These are phyloP conservation scores for Glaucidium brasilianum DNA, from an alignment of 2,113 vertebrate genomes.

Conservation along the genomic window DNA sequence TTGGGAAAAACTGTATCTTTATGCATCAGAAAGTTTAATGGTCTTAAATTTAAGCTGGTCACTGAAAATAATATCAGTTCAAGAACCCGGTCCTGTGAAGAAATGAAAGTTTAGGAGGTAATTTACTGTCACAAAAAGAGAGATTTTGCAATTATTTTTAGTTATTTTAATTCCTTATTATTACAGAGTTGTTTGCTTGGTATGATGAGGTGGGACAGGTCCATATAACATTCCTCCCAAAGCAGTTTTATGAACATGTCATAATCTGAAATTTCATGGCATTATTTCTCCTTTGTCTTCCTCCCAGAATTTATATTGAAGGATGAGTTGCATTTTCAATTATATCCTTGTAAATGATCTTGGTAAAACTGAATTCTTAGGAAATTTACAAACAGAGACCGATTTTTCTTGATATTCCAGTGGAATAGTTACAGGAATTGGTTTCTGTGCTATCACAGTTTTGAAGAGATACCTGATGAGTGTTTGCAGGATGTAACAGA, in stretches of 20 bases:
- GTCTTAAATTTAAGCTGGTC: neutral
- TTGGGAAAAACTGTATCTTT: neutral
- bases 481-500: neutral
- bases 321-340: neutral
- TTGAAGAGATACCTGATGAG: neutral
- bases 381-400: neutral
- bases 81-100: neutral
- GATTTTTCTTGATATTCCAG: neutral
- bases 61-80: neutral
- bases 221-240: neutral
- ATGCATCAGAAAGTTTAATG: neutral
- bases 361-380: neutral
- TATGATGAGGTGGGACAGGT: neutral
- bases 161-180: neutral
- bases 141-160: neutral
- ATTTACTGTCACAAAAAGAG: neutral
- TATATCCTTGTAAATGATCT: neutral
- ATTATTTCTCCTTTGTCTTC: neutral
- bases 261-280: neutral
- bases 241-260: neutral
- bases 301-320: neutral
- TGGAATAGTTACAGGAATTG: neutral
- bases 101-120: neutral
- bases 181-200: neutral
- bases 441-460: neutral